Percentiles rank a stretch among this genome's conserved stretches.
phyloP scores from a whole-genome alignment of 2,888 invertebrate species.

The Cosmia trapezina region DNA sequence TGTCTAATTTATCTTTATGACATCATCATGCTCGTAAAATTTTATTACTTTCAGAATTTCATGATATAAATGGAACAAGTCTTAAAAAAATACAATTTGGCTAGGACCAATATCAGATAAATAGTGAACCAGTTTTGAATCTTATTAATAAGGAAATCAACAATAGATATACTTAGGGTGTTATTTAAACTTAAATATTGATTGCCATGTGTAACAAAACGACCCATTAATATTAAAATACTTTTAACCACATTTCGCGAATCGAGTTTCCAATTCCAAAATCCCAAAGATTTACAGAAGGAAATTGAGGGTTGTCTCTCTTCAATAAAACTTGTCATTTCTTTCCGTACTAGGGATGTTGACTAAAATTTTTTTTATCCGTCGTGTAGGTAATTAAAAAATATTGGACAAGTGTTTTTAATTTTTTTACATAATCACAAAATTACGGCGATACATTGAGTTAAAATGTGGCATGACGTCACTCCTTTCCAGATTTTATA shows the following conservation, averaged over 20 bases:
- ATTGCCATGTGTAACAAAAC: not conserved
- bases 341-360: not conserved
- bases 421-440: too few species aligned
- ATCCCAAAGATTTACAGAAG: constrained; percentile 20
- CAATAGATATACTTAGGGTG: not conserved
- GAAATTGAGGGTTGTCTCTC: not conserved
- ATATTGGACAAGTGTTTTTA: too few species aligned
- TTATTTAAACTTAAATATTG: not conserved
- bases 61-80: too few species aligned
- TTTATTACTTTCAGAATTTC: not conserved
- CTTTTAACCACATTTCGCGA: constrained; percentile 4
- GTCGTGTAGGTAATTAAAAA: too few species aligned
- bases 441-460: too few species aligned
- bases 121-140: too few species aligned
- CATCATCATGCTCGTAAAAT: not conserved
- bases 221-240: constrained; percentile 3
- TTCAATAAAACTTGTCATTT: constrained; percentile 26
- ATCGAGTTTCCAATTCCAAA: constrained; percentile 13
- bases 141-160: not conserved
- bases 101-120: not conserved
- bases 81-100: not conserved
- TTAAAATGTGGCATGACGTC: too few species aligned
- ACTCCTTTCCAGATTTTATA: too few species aligned
- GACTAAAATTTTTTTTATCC: too few species aligned
- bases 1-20: not conserved